Base-by-base conservation (phyloP, 2,888 invertebrate genomes). In the Dryobotodes eremita region DNA sequence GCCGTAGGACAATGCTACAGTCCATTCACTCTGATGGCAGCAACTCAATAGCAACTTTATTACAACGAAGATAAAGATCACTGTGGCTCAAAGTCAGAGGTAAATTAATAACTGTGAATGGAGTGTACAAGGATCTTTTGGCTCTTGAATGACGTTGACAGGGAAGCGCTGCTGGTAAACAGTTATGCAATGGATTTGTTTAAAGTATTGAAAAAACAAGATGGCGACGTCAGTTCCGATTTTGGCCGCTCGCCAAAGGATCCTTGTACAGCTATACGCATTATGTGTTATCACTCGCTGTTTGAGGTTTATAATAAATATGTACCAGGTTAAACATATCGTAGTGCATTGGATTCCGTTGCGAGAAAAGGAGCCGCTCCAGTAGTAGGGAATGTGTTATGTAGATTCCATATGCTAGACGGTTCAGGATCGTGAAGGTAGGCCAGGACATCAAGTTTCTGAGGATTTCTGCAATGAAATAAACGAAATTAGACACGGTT, bases 361-460 rank as follows among this genome's bases (percentile, higher is more conserved):
- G 78, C 3, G 82, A 85, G 68, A n/a, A 79, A 6, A 85, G 42
- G 15, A 66, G 75, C 1, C 82, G 70, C 26, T 87, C 71, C 4
- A 86, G 64, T 8, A 87, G 36, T 2, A 86, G 11, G 0, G 87
- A 86, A 66, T 86, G 85, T 6, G 78, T 85, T 2, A 86, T 85
- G n/a, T 87, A 87, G 13, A 86, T 71, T 0, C 85, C 85, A 4
- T 86, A 86, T 0, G 87, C 87, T 17, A 86, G 61, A 1, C 85
- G 87, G 8, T 78, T 86, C 48, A 55, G 0, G 1, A 87, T 23
- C 0, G 82, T 77, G 53, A 87, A 87, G 7, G 1, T 8, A 2
- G 85, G 87, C 77, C 81, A 87, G 6, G 85, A 42, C 61, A 86
- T 86, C 13, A 84, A 23, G 1, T 79, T 84, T 13, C 86, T 69